Conservation (phyloP, 2,888 invertebrate species). For the Hydrotaea diabolus region DNA sequence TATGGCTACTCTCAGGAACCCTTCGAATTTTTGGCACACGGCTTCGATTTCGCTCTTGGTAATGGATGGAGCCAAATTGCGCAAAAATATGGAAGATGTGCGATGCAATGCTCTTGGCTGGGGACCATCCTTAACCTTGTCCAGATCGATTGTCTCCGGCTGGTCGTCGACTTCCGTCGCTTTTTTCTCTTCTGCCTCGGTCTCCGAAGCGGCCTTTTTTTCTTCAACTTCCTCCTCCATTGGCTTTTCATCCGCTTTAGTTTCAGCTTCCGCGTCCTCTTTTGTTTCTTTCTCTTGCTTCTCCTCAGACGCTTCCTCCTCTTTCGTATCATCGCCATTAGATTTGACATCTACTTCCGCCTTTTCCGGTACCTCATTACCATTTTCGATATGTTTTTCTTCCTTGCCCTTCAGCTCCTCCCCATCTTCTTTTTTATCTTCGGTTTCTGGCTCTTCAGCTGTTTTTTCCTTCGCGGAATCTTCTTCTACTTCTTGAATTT, state of each 20-base stretch:
- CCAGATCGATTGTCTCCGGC: conserved; percentile 81
- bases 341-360: conserved; percentile 44
- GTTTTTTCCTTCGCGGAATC: conserved; percentile 80
- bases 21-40: conserved; percentile 95
- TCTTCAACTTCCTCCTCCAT: conserved; percentile 61
- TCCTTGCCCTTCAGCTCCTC: conserved; percentile 58
- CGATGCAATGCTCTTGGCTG: conserved; percentile 91
- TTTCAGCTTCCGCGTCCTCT: conserved; percentile 79
- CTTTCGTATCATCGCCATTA: conserved; percentile 39
- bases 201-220: conserved; percentile 64
- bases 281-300: conserved; percentile 49
- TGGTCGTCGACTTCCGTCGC: conserved; percentile 24
- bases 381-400: conserved; percentile 68
- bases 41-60: conserved; percentile 98
- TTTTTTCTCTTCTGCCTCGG: conserved; percentile 39
- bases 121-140: conserved; percentile 81
- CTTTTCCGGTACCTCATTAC: conserved; percentile 61
- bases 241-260: conserved; percentile 71
- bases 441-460: conserved; percentile 67
- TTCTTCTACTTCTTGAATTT: conserved; percentile 47
- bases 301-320: conserved; percentile 23
- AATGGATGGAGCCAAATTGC: conserved; percentile 97
- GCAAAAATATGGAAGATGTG: conserved; percentile 97
- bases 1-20: conserved; percentile 96
- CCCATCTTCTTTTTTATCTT: conserved; percentile 47